Base-by-base conservation (phyloP, 2,113 vertebrate species). In the Microtus ochrogaster region DNA sequence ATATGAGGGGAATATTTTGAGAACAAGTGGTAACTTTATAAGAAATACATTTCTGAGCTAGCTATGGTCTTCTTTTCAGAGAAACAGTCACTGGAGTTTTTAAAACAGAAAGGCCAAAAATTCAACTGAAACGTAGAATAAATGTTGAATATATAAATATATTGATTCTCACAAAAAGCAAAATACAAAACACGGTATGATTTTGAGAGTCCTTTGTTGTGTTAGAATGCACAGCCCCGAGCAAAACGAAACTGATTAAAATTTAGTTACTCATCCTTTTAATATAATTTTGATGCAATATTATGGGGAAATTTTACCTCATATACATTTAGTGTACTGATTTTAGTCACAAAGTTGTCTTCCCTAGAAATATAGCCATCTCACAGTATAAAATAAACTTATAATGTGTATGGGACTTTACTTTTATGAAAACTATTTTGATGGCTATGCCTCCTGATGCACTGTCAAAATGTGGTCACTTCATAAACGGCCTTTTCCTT, bases 81-180 rank as follows among this genome's bases (percentile, higher is more conserved):
- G 82, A 91, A 90, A 87, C 16, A 26, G 6, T 36, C 85, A 61
- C 36, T 91, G 8, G 22, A 90, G 58, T 90, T 88, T 82, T 63
- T 44, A 96, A 88, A 90, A 65, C 41, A 94, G 44, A 88, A 92
- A 49, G 6, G 3, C 8, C 17, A 81, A 72, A 96, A 24, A 81
- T 77, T 88, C 85, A 96, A 83, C 36, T 85, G 58, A 92, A 66
- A 88, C 39, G 5, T 55, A 7, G 76, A 92, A 58, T 84, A 85
- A 84, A 94, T 65, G 7, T 44, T 12, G 22, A 36, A 24, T n/a
- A n/a, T 39, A 36, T 26, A 39, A 81, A 58, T 82, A 61, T 7
- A 77, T 85, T 89, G 72, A 94, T 94, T 85, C 76, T 94, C 16
- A 74, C 47, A 79, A 94, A 93, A 93, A 90, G 55, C 91, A 76